Percentiles rank a stretch among this genome's conserved stretches.
phyloP scores from a whole-genome alignment of 2,888 invertebrate species.

The Drosophila stalkeri region DNA sequence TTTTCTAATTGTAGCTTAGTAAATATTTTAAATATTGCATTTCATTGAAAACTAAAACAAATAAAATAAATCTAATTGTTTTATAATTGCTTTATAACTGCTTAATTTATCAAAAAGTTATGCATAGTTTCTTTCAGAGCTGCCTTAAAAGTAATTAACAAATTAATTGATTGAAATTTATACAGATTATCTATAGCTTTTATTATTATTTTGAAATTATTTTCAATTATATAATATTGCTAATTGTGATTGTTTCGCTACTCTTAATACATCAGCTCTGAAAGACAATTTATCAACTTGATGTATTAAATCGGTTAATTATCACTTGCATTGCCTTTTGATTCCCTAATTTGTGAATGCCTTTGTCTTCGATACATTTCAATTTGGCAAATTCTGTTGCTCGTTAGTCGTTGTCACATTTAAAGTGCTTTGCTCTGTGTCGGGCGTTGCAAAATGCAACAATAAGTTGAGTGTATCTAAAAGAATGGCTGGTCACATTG shows the following conservation, averaged over 20 bases:
- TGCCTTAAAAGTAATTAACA: not conserved
- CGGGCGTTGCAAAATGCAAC: slow-evolving; percentile 33
- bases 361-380: slow-evolving; percentile 44
- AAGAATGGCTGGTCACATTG: slow-evolving; percentile 37
- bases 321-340: not conserved
- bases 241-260: not conserved
- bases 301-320: not conserved
- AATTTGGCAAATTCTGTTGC: slow-evolving; percentile 57
- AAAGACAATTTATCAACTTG: not conserved
- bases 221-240: too few species aligned
- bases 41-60: too few species aligned
- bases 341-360: not conserved
- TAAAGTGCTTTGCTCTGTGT: slow-evolving; percentile 64
- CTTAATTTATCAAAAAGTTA: not conserved
- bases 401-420: slow-evolving; percentile 47
- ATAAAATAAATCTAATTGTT: not conserved
- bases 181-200: too few species aligned
- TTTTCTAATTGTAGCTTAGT: not conserved
- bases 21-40: not conserved
- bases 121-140: not conserved
- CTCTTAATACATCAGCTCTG: not conserved
- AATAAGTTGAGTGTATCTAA: slow-evolving; percentile 23
- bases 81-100: not conserved
- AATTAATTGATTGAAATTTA: too few species aligned
- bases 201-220: too few species aligned